phyloP scores from a whole-genome alignment of 2,888 invertebrate species.

The Drosophila paramelanica region DNA sequence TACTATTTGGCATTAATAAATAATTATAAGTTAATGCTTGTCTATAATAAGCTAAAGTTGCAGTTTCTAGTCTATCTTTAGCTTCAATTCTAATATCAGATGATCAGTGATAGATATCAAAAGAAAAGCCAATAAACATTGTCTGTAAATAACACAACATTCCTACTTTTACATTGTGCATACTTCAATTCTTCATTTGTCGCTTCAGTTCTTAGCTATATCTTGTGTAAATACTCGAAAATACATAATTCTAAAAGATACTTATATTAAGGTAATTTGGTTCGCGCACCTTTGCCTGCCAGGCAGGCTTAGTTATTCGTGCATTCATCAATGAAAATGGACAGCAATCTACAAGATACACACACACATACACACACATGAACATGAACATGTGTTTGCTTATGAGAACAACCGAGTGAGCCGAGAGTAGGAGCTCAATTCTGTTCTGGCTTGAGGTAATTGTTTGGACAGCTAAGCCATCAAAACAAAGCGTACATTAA shows the following conservation, averaged over 20 bases:
- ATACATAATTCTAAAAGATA: constrained; percentile 23
- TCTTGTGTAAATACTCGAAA: neutral
- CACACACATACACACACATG: neutral
- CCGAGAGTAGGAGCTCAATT: constrained; percentile 8
- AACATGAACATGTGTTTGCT: constrained; percentile 14
- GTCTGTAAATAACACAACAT: neutral
- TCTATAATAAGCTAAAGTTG: no score
- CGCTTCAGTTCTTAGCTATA: neutral
- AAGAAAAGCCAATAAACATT: neutral
- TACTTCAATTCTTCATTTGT: neutral
- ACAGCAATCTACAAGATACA: constrained; percentile 20
- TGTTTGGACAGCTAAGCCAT: constrained; percentile 71
- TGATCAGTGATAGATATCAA: neutral
- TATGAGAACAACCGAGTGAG: constrained; percentile 24
- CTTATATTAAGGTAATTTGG: constrained; percentile 26
- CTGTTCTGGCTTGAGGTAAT: constrained; percentile 30
- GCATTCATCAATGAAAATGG: constrained; percentile 52
- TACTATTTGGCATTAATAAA: no score
- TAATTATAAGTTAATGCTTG: no score
- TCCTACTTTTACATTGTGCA: neutral
- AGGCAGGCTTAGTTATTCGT: constrained; percentile 44
- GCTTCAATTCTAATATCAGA: no score
- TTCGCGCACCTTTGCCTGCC: constrained; percentile 27
- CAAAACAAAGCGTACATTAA: constrained; percentile 70
- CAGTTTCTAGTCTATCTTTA: no score